These are phyloP conservation scores for Torymus texanus DNA, from an alignment of 2,888 invertebrate species.

Conservation along the genomic window DNA sequence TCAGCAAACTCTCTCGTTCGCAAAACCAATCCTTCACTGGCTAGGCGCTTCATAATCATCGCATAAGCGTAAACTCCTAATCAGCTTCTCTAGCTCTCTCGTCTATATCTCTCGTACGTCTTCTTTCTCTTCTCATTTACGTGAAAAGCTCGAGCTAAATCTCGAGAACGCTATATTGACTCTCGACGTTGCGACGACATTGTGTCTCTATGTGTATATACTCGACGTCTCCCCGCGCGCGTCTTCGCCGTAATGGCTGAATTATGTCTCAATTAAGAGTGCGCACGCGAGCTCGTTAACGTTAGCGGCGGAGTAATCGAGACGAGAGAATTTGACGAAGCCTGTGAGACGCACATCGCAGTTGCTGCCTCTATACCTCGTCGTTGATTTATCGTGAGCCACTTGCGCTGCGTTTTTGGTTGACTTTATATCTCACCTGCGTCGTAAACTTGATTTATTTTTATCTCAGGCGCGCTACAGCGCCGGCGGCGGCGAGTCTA, in stretches of 20 bases:
- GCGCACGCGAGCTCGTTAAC: slow-evolving; percentile 35
- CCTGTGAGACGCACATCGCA: neutral
- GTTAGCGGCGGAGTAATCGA: slow-evolving; percentile 28
- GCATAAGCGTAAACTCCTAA: too few species aligned
- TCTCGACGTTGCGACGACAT: neutral
- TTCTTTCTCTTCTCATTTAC: too few species aligned
- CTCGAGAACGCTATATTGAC: neutral
- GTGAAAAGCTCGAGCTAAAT: too few species aligned
- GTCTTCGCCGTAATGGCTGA: slow-evolving; percentile 44
- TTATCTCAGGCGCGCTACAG: too few species aligned
- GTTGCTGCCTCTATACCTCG: neutral
- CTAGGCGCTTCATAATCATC: neutral
- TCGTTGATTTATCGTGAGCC: neutral
- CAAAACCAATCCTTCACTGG: neutral
- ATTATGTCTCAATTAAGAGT: slow-evolving; percentile 52
- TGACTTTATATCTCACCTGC: neutral
- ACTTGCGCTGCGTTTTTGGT: neutral
- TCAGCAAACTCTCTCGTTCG: too few species aligned
- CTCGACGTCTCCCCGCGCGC: neutral
- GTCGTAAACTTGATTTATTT: too few species aligned
- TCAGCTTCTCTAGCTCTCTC: too few species aligned
- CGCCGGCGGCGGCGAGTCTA: too few species aligned
- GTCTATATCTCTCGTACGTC: too few species aligned
- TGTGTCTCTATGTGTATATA: neutral
- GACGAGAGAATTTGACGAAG: slow-evolving; percentile 48